Evolutionary conservation across 2,797 vertebrate species (phyloP), one percentile per base, ranked within the genome.

Genomic region (Poeciliopsis gracilis): DNA sequence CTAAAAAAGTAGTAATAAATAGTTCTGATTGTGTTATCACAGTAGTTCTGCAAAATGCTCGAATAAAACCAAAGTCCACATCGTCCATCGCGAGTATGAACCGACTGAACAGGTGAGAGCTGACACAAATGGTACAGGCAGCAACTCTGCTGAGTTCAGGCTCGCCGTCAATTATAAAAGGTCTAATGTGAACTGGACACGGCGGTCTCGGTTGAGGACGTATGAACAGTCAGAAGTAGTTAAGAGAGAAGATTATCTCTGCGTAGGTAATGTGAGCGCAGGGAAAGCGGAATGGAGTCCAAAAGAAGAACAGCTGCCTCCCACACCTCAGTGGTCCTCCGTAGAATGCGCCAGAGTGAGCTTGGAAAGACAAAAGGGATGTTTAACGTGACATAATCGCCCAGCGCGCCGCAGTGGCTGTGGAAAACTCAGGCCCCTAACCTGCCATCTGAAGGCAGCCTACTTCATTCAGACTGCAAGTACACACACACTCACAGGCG

Each of bases 291-390:
- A 43, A 20, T 13, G 18, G n/a, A 25, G 46, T 47, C 70, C 46
- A 38, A 53, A 6, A 36, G 71, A 73, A 73, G 71, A 73, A 73
- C 63, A 67, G 49, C 30, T 33, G 30, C 20, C 47, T 74, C 49
- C 11, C 9, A 13, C 25, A n/a, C 16, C n/a, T 75, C 38, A 43
- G 15, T 30, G 25, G 38, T 59, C 38, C 25, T 75, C 53, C 28
- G 28, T 2, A 45, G 41, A 20, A 28, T 20, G 41, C 73, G 59
- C 38, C 13, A 45, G 73, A 75, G 53, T 10, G 36, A 28, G 13
- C 53, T 75, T 43, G 25, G 28, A 28, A 74, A 59, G 53, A 75
- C 38, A 30, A 59, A 28, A 59, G 72, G 36, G 53, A 59, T 43
- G n/a, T n/a, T 59, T 45, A 59, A 75, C 28, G 73, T 45, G 73